A percentile compares a stretch with the other conserved stretches of the same genome.
phyloP scores from a whole-genome alignment of 1,140 invertebrate species.

The Scaptomyza graminum region DNA sequence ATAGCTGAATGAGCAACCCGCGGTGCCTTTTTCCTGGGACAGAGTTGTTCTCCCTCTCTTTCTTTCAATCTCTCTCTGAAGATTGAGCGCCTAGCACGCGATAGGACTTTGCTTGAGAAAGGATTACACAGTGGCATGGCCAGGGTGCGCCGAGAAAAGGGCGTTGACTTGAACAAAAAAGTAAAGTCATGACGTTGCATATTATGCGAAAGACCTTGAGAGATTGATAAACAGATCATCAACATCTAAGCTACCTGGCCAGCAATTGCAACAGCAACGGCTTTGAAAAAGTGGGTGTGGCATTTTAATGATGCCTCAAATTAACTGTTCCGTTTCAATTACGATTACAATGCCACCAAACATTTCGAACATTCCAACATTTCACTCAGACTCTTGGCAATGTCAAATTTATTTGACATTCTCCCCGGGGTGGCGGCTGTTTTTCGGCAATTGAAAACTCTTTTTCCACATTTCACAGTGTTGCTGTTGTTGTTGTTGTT shows the following conservation, averaged over 20 bases:
- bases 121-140: conserved; percentile 58
- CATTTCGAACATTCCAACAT: conserved; percentile 49
- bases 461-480: conserved; percentile 26
- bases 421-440: conserved; percentile 51
- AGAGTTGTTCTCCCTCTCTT: conserved; percentile 8
- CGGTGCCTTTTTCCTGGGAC: conserved; percentile 43
- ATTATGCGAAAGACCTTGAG: conserved; percentile 24
- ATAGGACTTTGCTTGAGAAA: conserved; percentile 44
- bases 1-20: conserved; percentile 61
- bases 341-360: conserved; percentile 11
- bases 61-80: not conserved
- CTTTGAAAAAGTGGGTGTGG: conserved; percentile 68
- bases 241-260: conserved; percentile 52
- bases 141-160: conserved; percentile 43
- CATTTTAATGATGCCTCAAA: conserved; percentile 70
- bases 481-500: too few relatives aligned
- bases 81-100: conserved; percentile 66
- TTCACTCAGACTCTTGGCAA: conserved; percentile 47
- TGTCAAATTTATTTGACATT: conserved; percentile 79
- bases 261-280: not conserved
- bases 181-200: conserved; percentile 72
- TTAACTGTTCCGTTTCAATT: conserved; percentile 62
- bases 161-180: conserved; percentile 59
- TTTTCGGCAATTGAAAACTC: conserved; percentile 39
- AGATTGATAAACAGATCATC: conserved; percentile 26